Base-by-base conservation (phyloP, 1,140 invertebrate genomes). In the Babylonia areolata region DNA sequence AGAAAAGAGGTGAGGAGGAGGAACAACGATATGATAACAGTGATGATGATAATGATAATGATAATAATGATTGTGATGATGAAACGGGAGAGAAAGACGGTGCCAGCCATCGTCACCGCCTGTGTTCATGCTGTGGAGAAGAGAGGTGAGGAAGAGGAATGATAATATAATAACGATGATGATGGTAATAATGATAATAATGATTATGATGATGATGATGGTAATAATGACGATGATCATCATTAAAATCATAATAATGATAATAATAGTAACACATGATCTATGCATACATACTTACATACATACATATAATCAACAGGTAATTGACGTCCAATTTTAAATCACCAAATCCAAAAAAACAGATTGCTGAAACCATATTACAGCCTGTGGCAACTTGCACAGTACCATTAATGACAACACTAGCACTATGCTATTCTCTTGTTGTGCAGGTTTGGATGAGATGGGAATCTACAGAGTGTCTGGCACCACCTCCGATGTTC, bases 401-500 rank as follows among this genome's bases (percentile, higher is more conserved):
- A n/a, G n/a, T n/a, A n/a, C n/a, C n/a, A n/a, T n/a, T n/a, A n/a
- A n/a, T n/a, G n/a, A n/a, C n/a, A n/a, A n/a, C n/a, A n/a, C n/a
- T n/a, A n/a, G n/a, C n/a, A n/a, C n/a, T n/a, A n/a, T n/a, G n/a
- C n/a, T n/a, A n/a, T n/a, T n/a, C n/a, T n/a, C n/a, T n/a, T n/a
- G n/a, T 79, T 42, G 46, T 90, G 20, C 85, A 93, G 94, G 94
- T 69, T 81, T 94, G 81, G 89, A 93, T 86, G 94, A 94, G 85
- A 87, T 93, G 15, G 94, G 94, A 6, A 92, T 94, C 51, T 94
- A 94, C 88, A 86, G 94, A 90, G 92, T 94, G 17, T 94, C 94
- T 23, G 94, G 93, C 37, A 92, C 93, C 0, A 93, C 93, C 12
- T 92, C 92, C 35, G 94, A 94, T 23, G 90, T 94, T 35, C 94